phyloP scores from a whole-genome alignment of 2,888 invertebrate genomes.

The Volucella bombylans region DNA sequence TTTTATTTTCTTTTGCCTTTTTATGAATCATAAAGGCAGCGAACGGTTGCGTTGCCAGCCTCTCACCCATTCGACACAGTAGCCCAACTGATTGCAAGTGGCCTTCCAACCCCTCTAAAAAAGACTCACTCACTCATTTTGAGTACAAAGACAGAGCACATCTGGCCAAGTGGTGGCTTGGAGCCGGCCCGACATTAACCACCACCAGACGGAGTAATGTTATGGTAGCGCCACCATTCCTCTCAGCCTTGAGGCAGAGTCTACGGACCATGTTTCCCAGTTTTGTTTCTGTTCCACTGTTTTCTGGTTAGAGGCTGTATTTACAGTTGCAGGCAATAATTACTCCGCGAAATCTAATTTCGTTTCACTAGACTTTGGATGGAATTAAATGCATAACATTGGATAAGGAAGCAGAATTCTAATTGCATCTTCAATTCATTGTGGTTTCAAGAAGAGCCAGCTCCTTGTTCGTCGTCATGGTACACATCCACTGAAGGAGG shows the following conservation, averaged over 20 bases:
- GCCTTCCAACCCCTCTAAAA: slow-evolving; percentile 7
- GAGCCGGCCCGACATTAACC: slow-evolving; percentile 50
- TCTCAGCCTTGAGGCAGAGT: slow-evolving; percentile 21
- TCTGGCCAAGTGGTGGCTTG: slow-evolving; percentile 70
- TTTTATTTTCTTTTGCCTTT: slow-evolving; percentile 66
- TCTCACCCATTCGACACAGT: slow-evolving; percentile 22
- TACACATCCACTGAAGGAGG: not conserved
- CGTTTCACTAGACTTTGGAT: slow-evolving; percentile 66
- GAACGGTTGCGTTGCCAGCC: not conserved
- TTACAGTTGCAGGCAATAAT: slow-evolving; percentile 52
- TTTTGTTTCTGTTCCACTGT: slow-evolving; percentile 7
- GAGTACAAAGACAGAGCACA: slow-evolving; percentile 56
- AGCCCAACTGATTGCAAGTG: slow-evolving; percentile 23
- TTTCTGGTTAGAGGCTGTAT: slow-evolving; percentile 17
- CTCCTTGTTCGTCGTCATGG: slow-evolving; percentile 22
- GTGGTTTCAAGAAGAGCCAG: slow-evolving; percentile 31
- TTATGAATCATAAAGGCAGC: slow-evolving; percentile 63
- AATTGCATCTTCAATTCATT: slow-evolving; percentile 66
- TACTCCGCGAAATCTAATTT: slow-evolving; percentile 73
- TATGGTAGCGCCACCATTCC: slow-evolving; percentile 9
- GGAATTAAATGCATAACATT: slow-evolving; percentile 67
- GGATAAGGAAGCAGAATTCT: slow-evolving; percentile 69
- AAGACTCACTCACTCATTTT: slow-evolving; percentile 14
- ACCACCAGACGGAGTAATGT: slow-evolving; percentile 49
- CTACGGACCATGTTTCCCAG: no score